Conservation (phyloP, 2,113 vertebrate genomes). For the Pandion haliaetus region DNA sequence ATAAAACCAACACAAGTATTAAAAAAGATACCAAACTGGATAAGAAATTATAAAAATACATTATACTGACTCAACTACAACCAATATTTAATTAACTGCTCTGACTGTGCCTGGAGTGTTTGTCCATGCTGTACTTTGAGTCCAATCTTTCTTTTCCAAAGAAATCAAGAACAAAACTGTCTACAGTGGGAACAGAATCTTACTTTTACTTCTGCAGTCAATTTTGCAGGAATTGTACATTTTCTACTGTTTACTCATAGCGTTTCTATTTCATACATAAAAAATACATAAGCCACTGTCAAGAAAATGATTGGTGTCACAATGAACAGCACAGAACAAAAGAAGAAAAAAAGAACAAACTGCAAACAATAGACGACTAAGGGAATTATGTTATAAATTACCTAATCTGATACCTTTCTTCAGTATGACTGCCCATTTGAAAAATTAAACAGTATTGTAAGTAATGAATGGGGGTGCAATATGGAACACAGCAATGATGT, state of each 20-base stretch:
- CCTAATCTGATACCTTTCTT: background rate
- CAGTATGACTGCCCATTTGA: background rate
- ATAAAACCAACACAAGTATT: background rate
- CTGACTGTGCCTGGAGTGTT: background rate
- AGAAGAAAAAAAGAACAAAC: background rate
- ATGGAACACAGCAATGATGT: background rate
- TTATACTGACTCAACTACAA: background rate
- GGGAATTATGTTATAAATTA: conserved; percentile 5
- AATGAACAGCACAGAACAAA: background rate
- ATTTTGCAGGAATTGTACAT: background rate
- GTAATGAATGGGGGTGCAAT: background rate
- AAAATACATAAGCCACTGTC: background rate
- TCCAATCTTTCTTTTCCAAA: background rate
- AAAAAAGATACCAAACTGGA: background rate
- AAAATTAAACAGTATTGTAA: background rate
- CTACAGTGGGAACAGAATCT: background rate
- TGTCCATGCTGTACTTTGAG: background rate
- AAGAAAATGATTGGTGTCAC: background rate
- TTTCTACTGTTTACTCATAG: background rate
- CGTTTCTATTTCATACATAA: background rate
- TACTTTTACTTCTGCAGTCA: background rate
- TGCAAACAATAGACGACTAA: background rate
- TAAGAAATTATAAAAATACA: background rate
- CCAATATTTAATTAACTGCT: background rate
- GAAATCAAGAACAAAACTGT: background rate